phyloP scores from a whole-genome alignment of 1,140 invertebrate species.

The Marisa cornuarietis region DNA sequence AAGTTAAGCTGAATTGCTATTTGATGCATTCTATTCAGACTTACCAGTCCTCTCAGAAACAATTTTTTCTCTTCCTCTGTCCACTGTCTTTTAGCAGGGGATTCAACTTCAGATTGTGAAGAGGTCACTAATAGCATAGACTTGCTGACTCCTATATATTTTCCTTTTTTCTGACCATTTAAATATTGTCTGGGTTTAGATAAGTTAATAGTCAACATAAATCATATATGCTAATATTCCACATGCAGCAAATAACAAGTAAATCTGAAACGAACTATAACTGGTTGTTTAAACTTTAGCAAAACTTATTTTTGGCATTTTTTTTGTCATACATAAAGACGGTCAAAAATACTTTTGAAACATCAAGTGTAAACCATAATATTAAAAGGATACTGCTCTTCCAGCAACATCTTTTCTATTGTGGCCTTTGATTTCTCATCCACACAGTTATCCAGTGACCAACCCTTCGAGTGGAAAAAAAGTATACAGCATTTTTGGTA shows the following conservation, averaged over 20 bases:
- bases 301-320: no score
- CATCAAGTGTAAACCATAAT: background rate
- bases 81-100: slow-evolving; percentile 53
- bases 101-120: background rate
- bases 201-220: slow-evolving; percentile 6
- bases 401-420: slow-evolving; percentile 63
- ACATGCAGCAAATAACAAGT: background rate
- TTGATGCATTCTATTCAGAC: slow-evolving; percentile 13
- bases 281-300: no score
- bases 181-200: slow-evolving; percentile 49
- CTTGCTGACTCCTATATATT: slow-evolving; percentile 28
- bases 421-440: slow-evolving; percentile 63
- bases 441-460: slow-evolving; percentile 57
- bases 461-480: slow-evolving; percentile 48
- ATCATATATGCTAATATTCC: no score
- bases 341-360: no score
- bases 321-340: no score
- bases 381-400: slow-evolving; percentile 66
- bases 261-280: no score
- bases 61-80: slow-evolving; percentile 69
- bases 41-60: slow-evolving; percentile 72
- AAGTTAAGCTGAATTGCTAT: no score
- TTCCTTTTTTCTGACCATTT: slow-evolving; percentile 42
- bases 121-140: slow-evolving; percentile 23
- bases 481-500: background rate